Evolutionary conservation across 2,797 vertebrate genomes (phyloP).

Genomic region (Cryptoprocta ferox): DNA sequence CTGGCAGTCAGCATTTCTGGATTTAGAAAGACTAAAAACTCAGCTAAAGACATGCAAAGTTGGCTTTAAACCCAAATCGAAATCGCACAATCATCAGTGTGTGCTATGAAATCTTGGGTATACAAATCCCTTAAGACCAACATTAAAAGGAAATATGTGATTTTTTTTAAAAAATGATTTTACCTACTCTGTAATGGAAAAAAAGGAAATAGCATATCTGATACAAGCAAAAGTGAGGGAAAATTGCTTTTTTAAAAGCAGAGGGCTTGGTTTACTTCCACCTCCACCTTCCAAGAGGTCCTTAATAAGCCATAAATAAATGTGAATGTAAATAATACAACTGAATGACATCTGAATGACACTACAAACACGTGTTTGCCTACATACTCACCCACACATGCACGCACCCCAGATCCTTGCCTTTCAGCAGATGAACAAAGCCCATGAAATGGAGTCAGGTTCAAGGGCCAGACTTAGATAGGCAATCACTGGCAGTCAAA

Average conservation of each 20-base stretch:
- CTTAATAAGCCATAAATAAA: slow-evolving; percentile 12
- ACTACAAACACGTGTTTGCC: neutral
- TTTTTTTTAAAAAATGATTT: slow-evolving; percentile 28
- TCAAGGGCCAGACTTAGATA: neutral
- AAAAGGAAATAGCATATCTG: neutral
- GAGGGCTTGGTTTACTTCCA: neutral
- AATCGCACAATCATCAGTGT: neutral
- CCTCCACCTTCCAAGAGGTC: neutral
- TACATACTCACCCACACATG: neutral
- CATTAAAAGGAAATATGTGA: slow-evolving; percentile 28
- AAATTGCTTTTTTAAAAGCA: neutral
- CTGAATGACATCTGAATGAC: neutral
- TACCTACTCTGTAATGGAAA: neutral
- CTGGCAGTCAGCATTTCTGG: slow-evolving; percentile 17
- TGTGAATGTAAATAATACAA: neutral
- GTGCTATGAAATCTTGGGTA: neutral
- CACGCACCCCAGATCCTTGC: neutral
- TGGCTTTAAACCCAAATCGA: slow-evolving; percentile 38
- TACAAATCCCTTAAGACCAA: neutral
- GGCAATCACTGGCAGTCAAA: neutral
- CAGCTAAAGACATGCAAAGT: slow-evolving; percentile 46
- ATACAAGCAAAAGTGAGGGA: neutral
- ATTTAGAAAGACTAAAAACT: slow-evolving; percentile 50
- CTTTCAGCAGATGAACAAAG: neutral
- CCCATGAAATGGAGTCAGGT: neutral